Base-by-base conservation (phyloP, 1,140 invertebrate species). In the Sogatella furcifera region DNA sequence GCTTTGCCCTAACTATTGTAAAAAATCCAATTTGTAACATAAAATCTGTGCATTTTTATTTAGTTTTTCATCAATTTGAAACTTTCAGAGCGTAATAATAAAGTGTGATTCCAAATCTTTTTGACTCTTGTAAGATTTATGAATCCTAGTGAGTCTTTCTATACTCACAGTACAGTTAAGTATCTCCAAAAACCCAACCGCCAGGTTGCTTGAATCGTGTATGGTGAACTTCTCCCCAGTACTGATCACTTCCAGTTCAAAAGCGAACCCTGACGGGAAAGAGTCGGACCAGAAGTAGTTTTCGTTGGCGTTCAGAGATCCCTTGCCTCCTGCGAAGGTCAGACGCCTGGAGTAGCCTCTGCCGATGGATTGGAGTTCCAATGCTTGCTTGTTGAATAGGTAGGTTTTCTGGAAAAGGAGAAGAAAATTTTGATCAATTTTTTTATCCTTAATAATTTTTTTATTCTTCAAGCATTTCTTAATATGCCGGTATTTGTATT, bases 271-370 rank as follows among this genome's bases (percentile, higher is more conserved):
- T 69, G 83, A 80, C 8, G 81, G 80, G 60, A 80, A 73, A 41
- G 83, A 88, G 73, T 90, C 88, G 13, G 84, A 82, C 84, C 85
- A 90, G 75, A 90, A 89, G 69, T 84, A 85, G 68, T 85, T 84
- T 13, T 76, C 73, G 69, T 86, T 85, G 55, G 82, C 76, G 73
- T 88, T 88, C 31, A 84, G 73, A 43, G 77, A 79, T 14, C 77
- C 78, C 13, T 74, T 72, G 38, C 80, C 76, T 5, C 84, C 78
- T 65, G 83, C 78, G 71, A 90, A 89, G 2, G 86, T 89, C 44
- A 90, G 76, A 28, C 87, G 76, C 62, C 86, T 79, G 10, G 85
- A 83, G 68, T 87, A 90, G 11, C 88, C 87, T 66, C 83, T 78
- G 0, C 87, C 86, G 64, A 89, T 84, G 9, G 78, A 82, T 65